Evolutionary conservation across 2,797 vertebrate species (phyloP).

Genomic region (Sebastes matsubarae): DNA sequence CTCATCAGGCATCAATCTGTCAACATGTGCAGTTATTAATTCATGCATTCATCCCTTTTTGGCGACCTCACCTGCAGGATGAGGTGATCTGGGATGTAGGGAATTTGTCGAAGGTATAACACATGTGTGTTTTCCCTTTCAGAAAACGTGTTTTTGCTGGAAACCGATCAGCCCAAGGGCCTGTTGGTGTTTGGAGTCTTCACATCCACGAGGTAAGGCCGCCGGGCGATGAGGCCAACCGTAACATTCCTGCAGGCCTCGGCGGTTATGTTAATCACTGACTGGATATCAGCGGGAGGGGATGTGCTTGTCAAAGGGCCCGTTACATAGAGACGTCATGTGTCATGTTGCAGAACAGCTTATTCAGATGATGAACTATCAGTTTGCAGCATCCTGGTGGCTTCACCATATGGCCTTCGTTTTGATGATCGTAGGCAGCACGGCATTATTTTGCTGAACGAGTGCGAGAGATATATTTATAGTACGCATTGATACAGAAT

Average conservation of each 20-base stretch:
- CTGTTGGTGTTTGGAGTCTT: slow-evolving; percentile 95
- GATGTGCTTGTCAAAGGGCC: slow-evolving; percentile 16
- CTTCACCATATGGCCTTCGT: slow-evolving; percentile 14
- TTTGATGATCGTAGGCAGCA: slow-evolving; percentile 1
- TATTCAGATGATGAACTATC: slow-evolving; percentile 21
- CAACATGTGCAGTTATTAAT: slow-evolving; percentile 26
- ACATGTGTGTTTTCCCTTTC: slow-evolving; percentile 49
- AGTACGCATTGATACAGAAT: not conserved
- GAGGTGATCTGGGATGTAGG: not conserved
- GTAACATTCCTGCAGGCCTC: slow-evolving; percentile 58
- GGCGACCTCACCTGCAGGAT: not conserved
- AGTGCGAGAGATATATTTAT: not conserved
- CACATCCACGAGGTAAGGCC: slow-evolving; percentile 93
- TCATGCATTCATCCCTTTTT: not conserved
- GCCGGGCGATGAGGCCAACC: slow-evolving; percentile 7
- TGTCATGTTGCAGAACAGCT: slow-evolving; percentile 24
- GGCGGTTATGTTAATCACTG: slow-evolving; percentile 35
- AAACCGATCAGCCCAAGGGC: slow-evolving; percentile 92
- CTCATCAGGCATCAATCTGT: slow-evolving; percentile 22
- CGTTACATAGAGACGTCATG: slow-evolving; percentile 27
- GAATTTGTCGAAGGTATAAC: slow-evolving; percentile 8
- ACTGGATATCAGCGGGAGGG: slow-evolving; percentile 36
- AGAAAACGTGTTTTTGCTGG: slow-evolving; percentile 98
- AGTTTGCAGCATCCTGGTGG: slow-evolving; percentile 10
- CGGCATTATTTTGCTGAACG: not conserved